Base-by-base conservation (phyloP, 2,797 vertebrate genomes). In the Muraenolepis orangiensis region DNA sequence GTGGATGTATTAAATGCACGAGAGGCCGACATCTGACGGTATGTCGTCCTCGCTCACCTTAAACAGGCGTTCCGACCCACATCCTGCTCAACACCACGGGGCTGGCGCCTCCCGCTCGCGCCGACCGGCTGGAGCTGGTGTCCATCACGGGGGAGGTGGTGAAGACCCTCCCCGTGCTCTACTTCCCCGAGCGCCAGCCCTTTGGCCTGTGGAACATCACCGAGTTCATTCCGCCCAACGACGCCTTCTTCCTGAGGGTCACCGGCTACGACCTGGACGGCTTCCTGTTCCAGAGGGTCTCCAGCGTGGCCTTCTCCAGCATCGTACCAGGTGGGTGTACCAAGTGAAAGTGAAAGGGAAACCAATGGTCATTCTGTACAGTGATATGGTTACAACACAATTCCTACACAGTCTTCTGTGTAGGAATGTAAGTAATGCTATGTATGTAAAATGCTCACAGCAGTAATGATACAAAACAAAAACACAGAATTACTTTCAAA, bases 191-290 rank as follows among this genome's bases (percentile, higher is more conserved):
- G 0, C 95, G 94, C 28, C 90, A 90, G 74, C 98, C 95, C 0
- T 95, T 94, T 18, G 92, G 95, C 84, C 90, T 99, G 11, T 99
- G 96, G 96, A 99, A 99, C 91, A 92, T 99, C 90, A 96, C 97
- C 8, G 96, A 98, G 69, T 99, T 99, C 76, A 85, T 97, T 73
- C 96, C 97, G 18, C 98, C 97, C 73, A 88, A 92, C 2, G 96
- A 98, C 90, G 95, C 95, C 73, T 99, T 99, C 91, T 98, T 99
- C 85, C 91, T 99, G 83, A 93, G 95, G 87, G 90, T 98, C 77
- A 95, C 84, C 0, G 98, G 98, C 75, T 98, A 97, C 31, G 97
- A 99, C 87, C 93, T 89, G 3, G 91, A 97, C 1, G 95, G 91
- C 79, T 97, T 95, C 82, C 82, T 96, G 67, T 98, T 99, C 85